Conservation (phyloP, 2,888 invertebrate species). For the Euplexia lucipara region DNA sequence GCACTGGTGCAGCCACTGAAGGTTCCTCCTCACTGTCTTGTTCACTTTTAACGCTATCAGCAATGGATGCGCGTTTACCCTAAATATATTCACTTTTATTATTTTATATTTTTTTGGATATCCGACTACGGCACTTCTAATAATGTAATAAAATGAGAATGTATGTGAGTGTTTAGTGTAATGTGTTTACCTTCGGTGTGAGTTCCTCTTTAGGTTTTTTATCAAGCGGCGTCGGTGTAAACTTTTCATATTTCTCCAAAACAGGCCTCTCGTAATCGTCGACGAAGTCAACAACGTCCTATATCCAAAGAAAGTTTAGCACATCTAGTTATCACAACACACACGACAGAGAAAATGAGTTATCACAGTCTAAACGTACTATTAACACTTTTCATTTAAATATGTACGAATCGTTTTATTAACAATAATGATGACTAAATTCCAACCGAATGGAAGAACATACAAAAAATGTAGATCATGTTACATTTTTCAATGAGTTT, state of each 20-base stretch:
- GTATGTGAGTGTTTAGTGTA: slow-evolving; percentile 68
- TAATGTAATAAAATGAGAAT: not conserved
- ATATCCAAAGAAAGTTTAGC: slow-evolving; percentile 84
- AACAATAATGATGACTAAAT: slow-evolving; percentile 4
- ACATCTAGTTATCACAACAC: slow-evolving; percentile 80
- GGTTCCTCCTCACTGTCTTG: slow-evolving; percentile 85
- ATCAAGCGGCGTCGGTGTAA: slow-evolving; percentile 89
- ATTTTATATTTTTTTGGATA: slow-evolving; percentile 30
- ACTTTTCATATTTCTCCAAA: slow-evolving; percentile 93
- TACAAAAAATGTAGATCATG: too few species aligned
- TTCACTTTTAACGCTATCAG: slow-evolving; percentile 86
- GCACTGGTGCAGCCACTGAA: slow-evolving; percentile 78
- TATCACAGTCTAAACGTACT: slow-evolving; percentile 56
- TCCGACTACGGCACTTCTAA: slow-evolving; percentile 6
- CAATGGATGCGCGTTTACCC: slow-evolving; percentile 86
- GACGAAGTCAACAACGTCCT: slow-evolving; percentile 89
- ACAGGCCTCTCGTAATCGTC: slow-evolving; percentile 95
- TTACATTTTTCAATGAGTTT: too few species aligned
- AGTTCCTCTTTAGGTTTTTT: slow-evolving; percentile 88
- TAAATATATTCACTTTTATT: slow-evolving; percentile 67
- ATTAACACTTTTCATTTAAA: slow-evolving; percentile 37
- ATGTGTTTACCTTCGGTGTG: slow-evolving; percentile 86
- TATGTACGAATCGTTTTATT: slow-evolving; percentile 11
- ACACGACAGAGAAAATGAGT: slow-evolving; percentile 69
- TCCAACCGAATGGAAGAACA: slow-evolving; percentile 40